Evolutionary conservation across 2,888 invertebrate genomes (phyloP).

Genomic region (Microctonus hyperodae): DNA sequence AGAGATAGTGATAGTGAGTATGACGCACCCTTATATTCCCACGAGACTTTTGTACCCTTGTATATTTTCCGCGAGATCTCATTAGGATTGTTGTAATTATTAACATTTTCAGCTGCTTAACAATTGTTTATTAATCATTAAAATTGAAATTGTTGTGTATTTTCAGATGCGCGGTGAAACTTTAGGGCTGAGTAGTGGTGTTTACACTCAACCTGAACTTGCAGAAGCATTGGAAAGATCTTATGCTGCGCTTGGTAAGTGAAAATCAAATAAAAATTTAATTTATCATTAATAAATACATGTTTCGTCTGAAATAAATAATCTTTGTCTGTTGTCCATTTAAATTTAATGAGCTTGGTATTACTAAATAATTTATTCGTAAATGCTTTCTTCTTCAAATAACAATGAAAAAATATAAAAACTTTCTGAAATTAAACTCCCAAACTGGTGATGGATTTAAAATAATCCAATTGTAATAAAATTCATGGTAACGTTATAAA

Average conservation of each 20-base stretch:
- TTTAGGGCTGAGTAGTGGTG: constrained; percentile 29
- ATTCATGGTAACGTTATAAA: constrained; percentile 15
- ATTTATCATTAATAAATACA: not conserved
- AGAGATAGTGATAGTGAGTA: not conserved
- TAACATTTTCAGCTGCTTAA: not conserved
- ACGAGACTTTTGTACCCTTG: constrained; percentile 1
- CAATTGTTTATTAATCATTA: not conserved
- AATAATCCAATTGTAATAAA: not conserved
- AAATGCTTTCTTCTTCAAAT: no score
- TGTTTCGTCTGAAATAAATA: constrained; percentile 39
- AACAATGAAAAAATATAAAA: no score
- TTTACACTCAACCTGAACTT: constrained; percentile 38
- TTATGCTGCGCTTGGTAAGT: constrained; percentile 42
- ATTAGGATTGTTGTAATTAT: not conserved
- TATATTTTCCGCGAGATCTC: not conserved
- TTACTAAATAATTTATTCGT: no score
- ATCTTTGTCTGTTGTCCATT: not conserved
- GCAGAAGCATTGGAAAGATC: constrained; percentile 39
- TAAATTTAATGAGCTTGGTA: no score
- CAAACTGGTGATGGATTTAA: constrained; percentile 12
- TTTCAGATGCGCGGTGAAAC: constrained; percentile 33
- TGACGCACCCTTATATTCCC: not conserved
- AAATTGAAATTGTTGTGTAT: not conserved
- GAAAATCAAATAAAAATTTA: not conserved
- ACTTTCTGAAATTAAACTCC: no score